Percentiles rank a stretch among this genome's conserved stretches.
Evolutionary conservation across 2,888 invertebrate genomes (phyloP).

Genomic region (Leuctra nigra): DNA sequence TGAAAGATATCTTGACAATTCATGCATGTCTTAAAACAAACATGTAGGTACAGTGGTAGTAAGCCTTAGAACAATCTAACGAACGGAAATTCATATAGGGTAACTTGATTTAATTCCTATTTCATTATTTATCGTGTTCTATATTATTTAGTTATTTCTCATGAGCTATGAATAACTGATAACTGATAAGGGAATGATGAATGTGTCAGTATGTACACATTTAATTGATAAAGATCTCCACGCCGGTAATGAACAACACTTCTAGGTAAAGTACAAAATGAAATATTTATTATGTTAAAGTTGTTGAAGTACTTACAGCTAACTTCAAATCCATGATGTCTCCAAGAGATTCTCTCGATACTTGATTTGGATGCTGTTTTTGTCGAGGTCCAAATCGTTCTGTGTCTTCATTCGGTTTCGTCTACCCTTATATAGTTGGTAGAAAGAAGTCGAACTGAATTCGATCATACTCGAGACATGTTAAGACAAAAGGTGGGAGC

Average conservation of each 20-base stretch:
- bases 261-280: too few species aligned
- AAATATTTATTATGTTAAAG: too few species aligned
- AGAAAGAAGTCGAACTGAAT: too few species aligned
- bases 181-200: background rate
- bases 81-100: background rate
- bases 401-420: background rate
- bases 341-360: too few species aligned
- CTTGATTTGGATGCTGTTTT: too few species aligned
- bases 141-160: background rate
- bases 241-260: too few species aligned
- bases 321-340: background rate
- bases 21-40: too few species aligned
- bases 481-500: too few species aligned
- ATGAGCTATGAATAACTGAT: background rate
- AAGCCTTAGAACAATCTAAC: background rate
- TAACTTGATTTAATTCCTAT: background rate
- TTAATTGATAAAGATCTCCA: too few species aligned
- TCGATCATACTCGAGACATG: too few species aligned
- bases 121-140: background rate
- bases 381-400: background rate
- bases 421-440: background rate
- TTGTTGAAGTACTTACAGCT: background rate
- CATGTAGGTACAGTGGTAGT: constrained; percentile 11
- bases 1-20: too few species aligned
- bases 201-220: too few species aligned